These are phyloP conservation scores for Nineta flava DNA, from an alignment of 2,888 invertebrate genomes.

Conservation along the genomic window DNA sequence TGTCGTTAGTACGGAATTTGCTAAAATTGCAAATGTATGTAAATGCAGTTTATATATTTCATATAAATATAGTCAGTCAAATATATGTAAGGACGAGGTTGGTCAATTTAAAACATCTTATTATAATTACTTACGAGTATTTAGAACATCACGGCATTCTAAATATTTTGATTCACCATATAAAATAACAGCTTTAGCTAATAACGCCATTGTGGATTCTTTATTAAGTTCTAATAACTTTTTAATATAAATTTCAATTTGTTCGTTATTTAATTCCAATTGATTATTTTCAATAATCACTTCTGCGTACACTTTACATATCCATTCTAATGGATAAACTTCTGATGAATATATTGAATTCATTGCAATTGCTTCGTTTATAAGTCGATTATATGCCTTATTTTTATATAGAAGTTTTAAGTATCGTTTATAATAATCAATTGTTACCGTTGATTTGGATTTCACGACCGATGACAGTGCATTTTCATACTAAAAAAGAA, in stretches of 20 bases:
- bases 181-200: slow-evolving; percentile 41
- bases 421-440: slow-evolving; percentile 30
- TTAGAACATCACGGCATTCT: slow-evolving; percentile 35
- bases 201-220: slow-evolving; percentile 40
- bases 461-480: slow-evolving; percentile 18
- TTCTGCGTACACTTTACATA: slow-evolving; percentile 42
- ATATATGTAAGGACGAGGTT: no score
- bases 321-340: slow-evolving; percentile 39
- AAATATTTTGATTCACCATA: slow-evolving; percentile 35
- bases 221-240: slow-evolving; percentile 37
- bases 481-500: slow-evolving; percentile 21
- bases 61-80: no score
- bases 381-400: slow-evolving; percentile 26
- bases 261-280: slow-evolving; percentile 15
- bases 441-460: slow-evolving; percentile 15
- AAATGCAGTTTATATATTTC: no score
- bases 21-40: no score
- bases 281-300: slow-evolving; percentile 19
- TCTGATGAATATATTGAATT: slow-evolving; percentile 30
- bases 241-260: slow-evolving; percentile 33
- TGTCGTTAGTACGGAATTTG: no score
- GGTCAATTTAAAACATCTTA: no score
- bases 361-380: slow-evolving; percentile 32
- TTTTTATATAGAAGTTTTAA: slow-evolving; percentile 31
- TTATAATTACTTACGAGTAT: slow-evolving; percentile 21